Base-by-base conservation (phyloP, 2,888 invertebrate species). In the Ashinkailepas kermadecensis region DNA sequence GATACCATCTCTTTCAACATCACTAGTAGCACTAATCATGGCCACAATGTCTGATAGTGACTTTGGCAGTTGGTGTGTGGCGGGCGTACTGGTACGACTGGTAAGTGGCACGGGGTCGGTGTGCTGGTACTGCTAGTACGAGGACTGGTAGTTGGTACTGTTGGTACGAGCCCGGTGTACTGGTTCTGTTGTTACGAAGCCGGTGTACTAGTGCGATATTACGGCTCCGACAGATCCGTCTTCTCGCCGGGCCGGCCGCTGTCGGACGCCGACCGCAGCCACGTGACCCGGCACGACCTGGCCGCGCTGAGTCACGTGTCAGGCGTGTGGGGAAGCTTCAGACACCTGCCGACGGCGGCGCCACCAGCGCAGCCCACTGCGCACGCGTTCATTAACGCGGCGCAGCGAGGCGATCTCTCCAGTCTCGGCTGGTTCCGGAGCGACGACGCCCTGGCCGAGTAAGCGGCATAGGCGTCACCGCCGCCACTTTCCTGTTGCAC, bases 341-440 rank as follows among this genome's bases (percentile, higher is more conserved):
- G 96, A 59, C 97, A 98, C 87, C 88, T 96, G 83, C 89, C 91
- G 0, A 86, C 96, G 1, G 59, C 82, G 15, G 65, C 65, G 11
- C 79, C 81, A 7, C 82, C 84, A 15, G 85, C 85, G 83, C 85
- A 86, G 81, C 85, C 86, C 74, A 94, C 95, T 82, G 94, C 96
- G 87, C 95, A 97, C 89, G 98, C 98, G 21, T 98, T 96, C 88
- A 94, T 99, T 81, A 98, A 99, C 89, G 94, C 96, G 1, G 88
- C 96, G 85, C 93, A 93, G 23, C 91, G 97, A 86, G 99, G 99
- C 82, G 99, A 99, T 89, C 91, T 99, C 85, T 92, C 97, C 39
- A 97, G 94, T 85, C 91, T 96, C 85, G 92, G 92, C 86, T 99
- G 95, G 98, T 95, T 98, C 86, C 97, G 95, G 89, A 95, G 95